Base-by-base conservation (phyloP, 2,797 vertebrate genomes). In the Oryzias sinensis region DNA sequence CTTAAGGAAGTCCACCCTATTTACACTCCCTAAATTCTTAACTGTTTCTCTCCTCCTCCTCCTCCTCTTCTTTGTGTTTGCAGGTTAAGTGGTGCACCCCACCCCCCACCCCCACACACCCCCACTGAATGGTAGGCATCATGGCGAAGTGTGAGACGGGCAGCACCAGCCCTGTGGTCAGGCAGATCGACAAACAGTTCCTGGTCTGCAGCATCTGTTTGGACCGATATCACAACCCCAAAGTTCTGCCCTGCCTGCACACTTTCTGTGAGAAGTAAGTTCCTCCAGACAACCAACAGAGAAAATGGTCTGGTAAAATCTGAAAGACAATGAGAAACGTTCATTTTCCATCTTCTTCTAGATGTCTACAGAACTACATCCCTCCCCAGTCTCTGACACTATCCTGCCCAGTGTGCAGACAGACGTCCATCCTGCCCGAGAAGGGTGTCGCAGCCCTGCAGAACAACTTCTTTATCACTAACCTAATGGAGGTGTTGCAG, bases 401-500 rank as follows among this genome's bases (percentile, higher is more conserved):
- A 53, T 97, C 96, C 46, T 98, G 97, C 85, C 96, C 96, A 0
- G 95, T 97, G 29, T 98, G 96, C 87, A 92, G 96, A 53, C 97
- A 97, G 90, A 97, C 95, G 0, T 98, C 96, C 46, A 98, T 98
- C 87, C 84, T 97, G 54, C 96, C 97, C 0, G 97, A 97, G 80
- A 95, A 94, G 68, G 97, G 97, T 0, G 97, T 98, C 59, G 89
- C 96, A 0, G 96, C 96, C 0, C 85, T 98, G 41, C 96, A 97
- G 90, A 97, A 97, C 84, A 98, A 98, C 80, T 97, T 97, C 89
- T 97, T 98, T 87, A 97, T 98, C 89, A 96, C 94, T 49, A 97
- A 96, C 87, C 91, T 98, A 55, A 96, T 98, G 95, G 97, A 98
- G 84, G 94, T 96, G 33, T 87, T 98, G 63, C 96, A 96, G 86